Conservation (phyloP, 2,113 vertebrate species). For the Trinectes maculatus region DNA sequence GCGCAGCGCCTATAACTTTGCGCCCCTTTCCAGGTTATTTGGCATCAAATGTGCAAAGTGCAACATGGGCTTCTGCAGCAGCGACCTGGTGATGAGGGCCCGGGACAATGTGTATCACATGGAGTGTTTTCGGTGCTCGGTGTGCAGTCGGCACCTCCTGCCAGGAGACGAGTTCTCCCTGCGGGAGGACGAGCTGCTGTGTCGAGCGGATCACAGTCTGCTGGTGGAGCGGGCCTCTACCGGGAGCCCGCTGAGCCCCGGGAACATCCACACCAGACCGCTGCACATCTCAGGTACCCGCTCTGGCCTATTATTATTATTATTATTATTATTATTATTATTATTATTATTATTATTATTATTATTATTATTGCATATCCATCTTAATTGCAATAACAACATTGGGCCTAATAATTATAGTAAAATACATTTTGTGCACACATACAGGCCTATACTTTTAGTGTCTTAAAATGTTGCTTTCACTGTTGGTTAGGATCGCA, state of each 20-base stretch:
- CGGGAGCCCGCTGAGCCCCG: conserved; percentile 87
- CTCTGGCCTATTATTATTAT: not conserved
- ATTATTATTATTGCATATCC: conserved; percentile 16
- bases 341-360: conserved; percentile 16
- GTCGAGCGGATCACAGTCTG: conserved; percentile 90
- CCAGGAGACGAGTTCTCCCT: conserved; percentile 97
- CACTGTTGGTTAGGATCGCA: too few relatives aligned
- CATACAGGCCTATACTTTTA: too few relatives aligned
- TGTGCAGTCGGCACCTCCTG: conserved; percentile 93
- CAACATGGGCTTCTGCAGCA: conserved; percentile 92
- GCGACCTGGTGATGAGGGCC: conserved; percentile 95
- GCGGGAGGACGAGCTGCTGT: conserved; percentile 92
- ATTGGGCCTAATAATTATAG: too few relatives aligned
- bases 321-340: not conserved
- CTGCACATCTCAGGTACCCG: conserved; percentile 87
- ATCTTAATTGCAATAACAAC: too few relatives aligned
- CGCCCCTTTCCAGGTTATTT: conserved; percentile 87
- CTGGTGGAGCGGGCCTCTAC: conserved; percentile 82
- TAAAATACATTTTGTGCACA: too few relatives aligned
- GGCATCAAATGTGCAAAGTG: conserved; percentile 96
- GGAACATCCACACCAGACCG: conserved; percentile 78
- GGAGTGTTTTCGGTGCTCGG: conserved; percentile 96
- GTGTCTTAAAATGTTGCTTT: too few relatives aligned
- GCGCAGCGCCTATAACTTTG: conserved; percentile 21
- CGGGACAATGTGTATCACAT: conserved; percentile 94